phyloP scores from a whole-genome alignment of 2,797 vertebrate genomes.

The Triplophysa bombifrons region DNA sequence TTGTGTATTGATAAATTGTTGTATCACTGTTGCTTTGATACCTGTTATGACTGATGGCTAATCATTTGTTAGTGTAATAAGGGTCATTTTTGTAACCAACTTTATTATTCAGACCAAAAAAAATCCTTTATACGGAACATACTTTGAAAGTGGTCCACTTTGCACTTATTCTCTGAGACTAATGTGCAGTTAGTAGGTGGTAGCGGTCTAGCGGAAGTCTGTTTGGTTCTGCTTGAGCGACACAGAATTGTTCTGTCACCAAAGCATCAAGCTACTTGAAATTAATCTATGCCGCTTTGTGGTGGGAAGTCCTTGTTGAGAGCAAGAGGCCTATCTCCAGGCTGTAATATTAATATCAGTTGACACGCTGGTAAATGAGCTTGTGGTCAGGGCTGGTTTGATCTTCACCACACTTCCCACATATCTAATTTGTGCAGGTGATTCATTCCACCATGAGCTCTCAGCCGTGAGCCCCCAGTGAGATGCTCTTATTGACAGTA shows the following conservation, averaged over 20 bases:
- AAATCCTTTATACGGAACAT: too few relatives aligned
- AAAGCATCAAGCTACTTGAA: constrained; percentile 65
- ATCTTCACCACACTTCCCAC: constrained; percentile 55
- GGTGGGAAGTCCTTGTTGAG: constrained; percentile 45
- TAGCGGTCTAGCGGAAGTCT: not conserved
- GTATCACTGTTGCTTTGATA: not conserved
- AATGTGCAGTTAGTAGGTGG: constrained; percentile 38
- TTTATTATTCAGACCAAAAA: not conserved
- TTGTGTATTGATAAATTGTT: not conserved
- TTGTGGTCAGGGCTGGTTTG: constrained; percentile 55
- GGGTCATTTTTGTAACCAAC: not conserved
- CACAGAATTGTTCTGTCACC: constrained; percentile 62
- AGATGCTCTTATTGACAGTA: constrained; percentile 39
- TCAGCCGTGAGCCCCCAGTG: constrained; percentile 25
- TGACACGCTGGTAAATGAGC: constrained; percentile 61
- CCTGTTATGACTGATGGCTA: not conserved
- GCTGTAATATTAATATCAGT: constrained; percentile 50
- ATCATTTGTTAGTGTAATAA: not conserved
- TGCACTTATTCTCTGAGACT: constrained; percentile 49
- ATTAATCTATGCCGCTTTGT: constrained; percentile 68
- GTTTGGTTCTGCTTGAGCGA: constrained; percentile 56
- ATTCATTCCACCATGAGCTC: constrained; percentile 49
- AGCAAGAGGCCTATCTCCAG: constrained; percentile 17
- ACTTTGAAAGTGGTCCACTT: not conserved
- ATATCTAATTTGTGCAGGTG: constrained; percentile 45